A percentile compares a stretch with the other conserved stretches of the same genome.
Conservation (phyloP, 2,888 invertebrate genomes). For the Ecliptopera silaceata region DNA sequence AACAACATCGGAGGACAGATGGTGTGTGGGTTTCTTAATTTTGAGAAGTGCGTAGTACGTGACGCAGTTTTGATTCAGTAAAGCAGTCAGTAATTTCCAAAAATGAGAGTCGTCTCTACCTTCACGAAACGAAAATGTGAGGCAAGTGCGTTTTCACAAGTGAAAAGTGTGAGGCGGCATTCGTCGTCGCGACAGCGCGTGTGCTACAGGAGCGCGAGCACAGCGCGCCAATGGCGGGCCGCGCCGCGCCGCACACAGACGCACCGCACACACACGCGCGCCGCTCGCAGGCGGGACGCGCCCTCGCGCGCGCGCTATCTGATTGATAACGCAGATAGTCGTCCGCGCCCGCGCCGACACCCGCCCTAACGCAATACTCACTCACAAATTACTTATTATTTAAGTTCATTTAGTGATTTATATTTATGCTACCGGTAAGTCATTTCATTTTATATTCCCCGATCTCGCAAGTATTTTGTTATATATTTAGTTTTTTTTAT, state of each 20-base stretch:
- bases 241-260: conserved; percentile 20
- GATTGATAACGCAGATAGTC: conserved; percentile 38
- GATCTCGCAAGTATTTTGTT: too few species aligned
- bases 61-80: neutral
- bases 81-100: too few species aligned
- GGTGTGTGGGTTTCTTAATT: too few species aligned
- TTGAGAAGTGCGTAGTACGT: too few species aligned
- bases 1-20: too few species aligned
- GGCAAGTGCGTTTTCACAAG: conserved; percentile 18
- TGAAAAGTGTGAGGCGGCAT: conserved; percentile 18
- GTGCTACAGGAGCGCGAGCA: conserved; percentile 15
- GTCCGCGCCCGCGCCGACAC: conserved; percentile 27
- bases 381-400: neutral
- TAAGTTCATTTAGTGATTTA: conserved; percentile 6
- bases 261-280: conserved; percentile 13
- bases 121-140: neutral
- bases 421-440: too few species aligned
- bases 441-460: too few species aligned
- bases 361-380: conserved; percentile 1
- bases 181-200: conserved; percentile 11
- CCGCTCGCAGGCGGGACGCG: conserved; percentile 23
- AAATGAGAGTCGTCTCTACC: too few species aligned
- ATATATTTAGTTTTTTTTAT: too few species aligned
- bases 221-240: conserved; percentile 19
- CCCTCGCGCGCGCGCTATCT: conserved; percentile 37